Evolutionary conservation across 2,797 vertebrate species (phyloP), one percentile per base, ranked within the genome.

Genomic region (Hyperoplus lanceolatus): DNA sequence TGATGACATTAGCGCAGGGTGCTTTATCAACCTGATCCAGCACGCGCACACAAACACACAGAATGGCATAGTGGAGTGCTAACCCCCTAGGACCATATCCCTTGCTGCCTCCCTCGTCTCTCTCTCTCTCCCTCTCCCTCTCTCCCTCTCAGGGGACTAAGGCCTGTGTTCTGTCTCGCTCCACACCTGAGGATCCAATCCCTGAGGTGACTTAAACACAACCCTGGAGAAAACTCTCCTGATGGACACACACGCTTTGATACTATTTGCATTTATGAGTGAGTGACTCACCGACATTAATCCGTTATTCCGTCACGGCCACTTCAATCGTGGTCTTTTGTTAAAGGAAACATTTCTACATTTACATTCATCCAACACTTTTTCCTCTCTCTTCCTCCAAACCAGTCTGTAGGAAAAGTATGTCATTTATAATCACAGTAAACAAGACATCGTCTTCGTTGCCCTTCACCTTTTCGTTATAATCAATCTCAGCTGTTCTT

Each of bases 101-200:
- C 41, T 21, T 9, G 16, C 48, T 55, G 64, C 38, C 36, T 53
- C 48, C 29, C 14, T 2, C 61, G 29, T 12, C 53, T 1, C 69
- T 45, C 43, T 45, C 60, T 55, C 49, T 45, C 49, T 49, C 70
- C 36, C 46, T 11, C 68, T 39, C 21, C 5, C 36, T 67, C n/a
- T 14, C 48, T 60, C 21, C 5, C 36, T 67, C 84, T 76, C 55
- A 0, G 58, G 85, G 65, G 82, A 77, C 4, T 78, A 3, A 14
- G 42, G 74, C 58, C 69, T 64, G 48, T 82, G 61, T 77, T 81
- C 80, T 67, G 61, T 43, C 62, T 84, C 81, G 75, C 67, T 79
- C 82, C 80, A 76, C 88, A 91, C 78, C 86, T 91, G 89, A 84
- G 89, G 76, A 69, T 87, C 45, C 8, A 51, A 21, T 87, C 91